Percentiles rank a stretch among this genome's conserved stretches.
phyloP scores from a whole-genome alignment of 2,888 invertebrate species.

The Adineta ricciae region DNA sequence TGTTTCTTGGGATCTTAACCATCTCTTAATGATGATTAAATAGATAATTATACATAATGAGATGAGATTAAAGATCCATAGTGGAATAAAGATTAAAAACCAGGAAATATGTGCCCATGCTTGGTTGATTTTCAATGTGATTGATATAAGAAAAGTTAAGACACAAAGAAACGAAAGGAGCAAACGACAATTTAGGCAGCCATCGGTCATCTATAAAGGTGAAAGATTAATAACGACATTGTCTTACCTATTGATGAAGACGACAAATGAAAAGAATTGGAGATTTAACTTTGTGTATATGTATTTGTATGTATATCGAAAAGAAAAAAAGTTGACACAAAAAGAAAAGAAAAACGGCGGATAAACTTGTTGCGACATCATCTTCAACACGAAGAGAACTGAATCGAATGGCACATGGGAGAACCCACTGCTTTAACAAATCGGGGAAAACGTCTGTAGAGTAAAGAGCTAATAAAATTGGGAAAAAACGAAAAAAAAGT shows the following conservation, averaged over 20 bases:
- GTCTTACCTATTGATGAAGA: not conserved
- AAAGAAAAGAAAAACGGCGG: not conserved
- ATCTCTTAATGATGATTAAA: not conserved
- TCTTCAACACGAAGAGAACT: conserved; percentile 7
- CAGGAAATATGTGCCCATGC: not conserved
- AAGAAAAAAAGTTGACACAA: conserved; percentile 3
- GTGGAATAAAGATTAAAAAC: not conserved
- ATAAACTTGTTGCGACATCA: not conserved
- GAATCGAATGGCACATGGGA: not conserved
- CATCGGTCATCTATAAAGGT: not conserved
- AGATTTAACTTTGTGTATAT: not conserved
- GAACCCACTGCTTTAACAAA: conserved; percentile 2
- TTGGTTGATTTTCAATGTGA: not conserved
- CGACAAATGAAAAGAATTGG: not conserved
- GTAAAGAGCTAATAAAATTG: not conserved
- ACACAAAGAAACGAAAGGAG: not conserved
- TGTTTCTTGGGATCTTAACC: not conserved
- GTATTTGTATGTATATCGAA: conserved; percentile 9
- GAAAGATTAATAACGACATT: not conserved
- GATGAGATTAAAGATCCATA: not conserved
- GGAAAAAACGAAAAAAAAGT: not conserved
- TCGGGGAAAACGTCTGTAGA: not conserved
- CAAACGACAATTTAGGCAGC: not conserved
- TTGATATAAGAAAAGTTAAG: not conserved
- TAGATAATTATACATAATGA: not conserved